A percentile compares a stretch with the other conserved stretches of the same genome.
Evolutionary conservation across 2,797 vertebrate species (phyloP).

Genomic region (Acrossocheilus wenchowensis): DNA sequence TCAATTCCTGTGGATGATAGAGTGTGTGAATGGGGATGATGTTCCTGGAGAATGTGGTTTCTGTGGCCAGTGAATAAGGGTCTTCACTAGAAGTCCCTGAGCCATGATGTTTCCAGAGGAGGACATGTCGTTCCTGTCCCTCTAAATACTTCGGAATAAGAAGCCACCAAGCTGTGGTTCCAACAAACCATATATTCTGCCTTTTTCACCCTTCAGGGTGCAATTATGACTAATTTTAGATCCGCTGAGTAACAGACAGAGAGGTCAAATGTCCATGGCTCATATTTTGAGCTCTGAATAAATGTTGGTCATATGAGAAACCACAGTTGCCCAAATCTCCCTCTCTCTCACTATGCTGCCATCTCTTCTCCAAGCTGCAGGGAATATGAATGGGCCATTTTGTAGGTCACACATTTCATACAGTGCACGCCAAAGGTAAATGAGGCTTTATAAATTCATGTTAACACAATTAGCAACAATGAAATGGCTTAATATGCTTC

Average conservation of each 20-base stretch:
- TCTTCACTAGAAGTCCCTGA: slow-evolving; percentile 44
- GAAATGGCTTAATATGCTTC: slow-evolving; percentile 21
- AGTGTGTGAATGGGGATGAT: slow-evolving; percentile 55
- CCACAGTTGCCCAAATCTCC: slow-evolving; percentile 52
- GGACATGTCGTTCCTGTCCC: slow-evolving; percentile 49
- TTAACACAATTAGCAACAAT: not conserved
- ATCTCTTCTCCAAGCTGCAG: slow-evolving; percentile 20
- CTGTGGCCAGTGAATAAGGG: slow-evolving; percentile 43
- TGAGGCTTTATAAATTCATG: not conserved
- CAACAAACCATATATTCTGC: slow-evolving; percentile 52
- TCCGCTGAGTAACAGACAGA: slow-evolving; percentile 54
- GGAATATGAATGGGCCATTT: slow-evolving; percentile 37
- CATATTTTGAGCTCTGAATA: slow-evolving; percentile 58
- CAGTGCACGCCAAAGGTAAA: not conserved
- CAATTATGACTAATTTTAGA: slow-evolving; percentile 63
- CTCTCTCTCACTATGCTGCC: slow-evolving; percentile 4
- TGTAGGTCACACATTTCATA: not conserved
- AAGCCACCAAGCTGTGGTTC: slow-evolving; percentile 51
- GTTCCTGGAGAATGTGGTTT: slow-evolving; percentile 56
- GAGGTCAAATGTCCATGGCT: slow-evolving; percentile 59
- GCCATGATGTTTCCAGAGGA: slow-evolving; percentile 30
- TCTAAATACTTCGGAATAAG: slow-evolving; percentile 51
- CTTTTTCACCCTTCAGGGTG: slow-evolving; percentile 54
- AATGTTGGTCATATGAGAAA: slow-evolving; percentile 53
- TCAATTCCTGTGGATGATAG: slow-evolving; percentile 12